Evolutionary conservation across 1,140 invertebrate species (phyloP).

Genomic region (Atopsyche davidsoni): DNA sequence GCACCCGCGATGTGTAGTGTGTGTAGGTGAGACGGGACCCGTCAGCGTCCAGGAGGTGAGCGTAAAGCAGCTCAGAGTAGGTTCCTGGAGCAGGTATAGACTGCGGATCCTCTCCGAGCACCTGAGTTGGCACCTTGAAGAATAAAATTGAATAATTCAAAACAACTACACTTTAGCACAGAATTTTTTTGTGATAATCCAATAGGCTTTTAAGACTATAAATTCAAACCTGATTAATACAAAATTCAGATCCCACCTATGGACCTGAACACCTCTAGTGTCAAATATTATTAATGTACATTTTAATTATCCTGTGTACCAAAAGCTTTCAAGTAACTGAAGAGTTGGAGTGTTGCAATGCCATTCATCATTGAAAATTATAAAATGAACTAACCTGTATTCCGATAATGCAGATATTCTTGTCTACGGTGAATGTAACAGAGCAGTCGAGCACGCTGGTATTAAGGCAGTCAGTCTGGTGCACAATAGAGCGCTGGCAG

Average conservation of each 20-base stretch:
- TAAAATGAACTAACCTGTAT: too few species aligned
- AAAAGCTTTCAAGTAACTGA: too few species aligned
- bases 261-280: too few species aligned
- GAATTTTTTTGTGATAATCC: too few species aligned
- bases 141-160: slow-evolving; percentile 9
- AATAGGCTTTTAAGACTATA: too few species aligned
- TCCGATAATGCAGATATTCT: slow-evolving; percentile 68
- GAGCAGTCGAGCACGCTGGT: slow-evolving; percentile 66
- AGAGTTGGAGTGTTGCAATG: too few species aligned
- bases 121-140: slow-evolving; percentile 54
- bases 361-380: too few species aligned
- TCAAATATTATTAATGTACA: too few species aligned
- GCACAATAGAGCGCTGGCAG: slow-evolving; percentile 56
- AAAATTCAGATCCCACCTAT: too few species aligned
- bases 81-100: slow-evolving; percentile 33
- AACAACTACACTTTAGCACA: slow-evolving; percentile 8
- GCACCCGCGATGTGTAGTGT: slow-evolving; percentile 67
- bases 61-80: slow-evolving; percentile 73
- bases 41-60: slow-evolving; percentile 69
- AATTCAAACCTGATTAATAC: too few species aligned
- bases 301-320: too few species aligned
- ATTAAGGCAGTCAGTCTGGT: slow-evolving; percentile 62
- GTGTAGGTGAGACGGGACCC: slow-evolving; percentile 71
- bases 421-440: slow-evolving; percentile 70
- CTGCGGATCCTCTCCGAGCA: slow-evolving; percentile 44